Evolutionary conservation across 2,797 vertebrate species (phyloP).

Genomic region (Morus bassanus): DNA sequence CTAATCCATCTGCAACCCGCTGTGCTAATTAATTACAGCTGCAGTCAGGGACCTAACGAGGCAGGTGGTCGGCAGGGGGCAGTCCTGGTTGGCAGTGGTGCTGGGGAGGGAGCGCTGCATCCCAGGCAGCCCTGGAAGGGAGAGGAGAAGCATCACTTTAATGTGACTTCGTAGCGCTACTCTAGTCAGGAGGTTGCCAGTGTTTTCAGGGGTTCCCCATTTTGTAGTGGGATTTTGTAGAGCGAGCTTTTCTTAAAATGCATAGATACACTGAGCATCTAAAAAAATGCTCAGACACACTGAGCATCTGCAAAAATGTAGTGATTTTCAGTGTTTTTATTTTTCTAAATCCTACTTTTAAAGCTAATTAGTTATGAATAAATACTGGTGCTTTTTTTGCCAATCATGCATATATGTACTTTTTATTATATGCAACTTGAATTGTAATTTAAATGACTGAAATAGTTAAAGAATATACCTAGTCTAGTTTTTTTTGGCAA

Average conservation of each 20-base stretch:
- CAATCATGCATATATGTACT: fast-evolving
- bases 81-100: not conserved
- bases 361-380: not conserved
- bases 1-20: not conserved
- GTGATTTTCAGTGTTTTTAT: not conserved
- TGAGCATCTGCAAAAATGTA: not conserved
- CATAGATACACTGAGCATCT: not conserved
- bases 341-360: not conserved
- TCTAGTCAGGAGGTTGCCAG: not conserved
- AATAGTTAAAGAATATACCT: not conserved
- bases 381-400: not conserved
- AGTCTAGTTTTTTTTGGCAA: not conserved
- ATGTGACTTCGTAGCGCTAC: not conserved
- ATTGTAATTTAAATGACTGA: not conserved
- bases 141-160: not conserved
- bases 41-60: not conserved
- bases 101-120: not conserved
- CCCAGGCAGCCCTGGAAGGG: not conserved
- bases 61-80: not conserved
- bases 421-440: not conserved
- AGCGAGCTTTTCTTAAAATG: not conserved
- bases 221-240: not conserved
- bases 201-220: not conserved
- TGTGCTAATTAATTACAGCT: not conserved
- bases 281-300: not conserved